Conservation (phyloP, 2,888 invertebrate genomes). For the Lissocephala sabroskyi region DNA sequence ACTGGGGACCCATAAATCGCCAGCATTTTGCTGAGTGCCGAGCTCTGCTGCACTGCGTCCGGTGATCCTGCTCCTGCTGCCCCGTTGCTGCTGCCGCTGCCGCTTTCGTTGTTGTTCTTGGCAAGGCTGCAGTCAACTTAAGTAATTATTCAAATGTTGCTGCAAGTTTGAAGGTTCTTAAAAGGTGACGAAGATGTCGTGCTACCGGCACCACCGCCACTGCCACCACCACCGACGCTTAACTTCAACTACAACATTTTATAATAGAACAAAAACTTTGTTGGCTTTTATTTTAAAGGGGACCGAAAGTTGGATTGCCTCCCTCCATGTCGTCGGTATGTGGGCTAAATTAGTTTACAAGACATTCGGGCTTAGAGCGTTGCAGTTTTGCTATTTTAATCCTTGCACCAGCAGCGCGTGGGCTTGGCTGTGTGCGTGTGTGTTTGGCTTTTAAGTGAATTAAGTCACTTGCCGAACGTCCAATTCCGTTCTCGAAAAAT, state of each 20-base stretch:
- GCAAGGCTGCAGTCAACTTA: slow-evolving; percentile 32
- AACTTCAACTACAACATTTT: too few relatives aligned
- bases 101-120: too few relatives aligned
- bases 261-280: too few relatives aligned
- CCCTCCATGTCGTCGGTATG: too few relatives aligned
- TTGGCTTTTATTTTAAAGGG: too few relatives aligned
- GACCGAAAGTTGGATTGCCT: too few relatives aligned
- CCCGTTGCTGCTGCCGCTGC: too few relatives aligned
- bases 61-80: slow-evolving; percentile 1
- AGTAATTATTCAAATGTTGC: slow-evolving; percentile 54
- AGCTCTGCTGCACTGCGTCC: slow-evolving; percentile 1
- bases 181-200: slow-evolving; percentile 44
- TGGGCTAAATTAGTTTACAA: not conserved
- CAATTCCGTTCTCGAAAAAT: too few relatives aligned
- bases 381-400: not conserved
- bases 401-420: not conserved
- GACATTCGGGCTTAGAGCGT: not conserved
- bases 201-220: too few relatives aligned
- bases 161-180: slow-evolving; percentile 11
- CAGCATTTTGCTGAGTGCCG: slow-evolving; percentile 3
- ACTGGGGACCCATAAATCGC: slow-evolving; percentile 48
- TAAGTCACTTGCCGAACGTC: not conserved
- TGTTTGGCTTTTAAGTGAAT: not conserved
- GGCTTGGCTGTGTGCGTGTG: too few relatives aligned
- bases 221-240: too few relatives aligned